Percentiles rank a stretch among this genome's conserved stretches.
These are phyloP conservation scores for Sciaenops ocellatus DNA, from an alignment of 2,797 vertebrate genomes.

Conservation along the genomic window DNA sequence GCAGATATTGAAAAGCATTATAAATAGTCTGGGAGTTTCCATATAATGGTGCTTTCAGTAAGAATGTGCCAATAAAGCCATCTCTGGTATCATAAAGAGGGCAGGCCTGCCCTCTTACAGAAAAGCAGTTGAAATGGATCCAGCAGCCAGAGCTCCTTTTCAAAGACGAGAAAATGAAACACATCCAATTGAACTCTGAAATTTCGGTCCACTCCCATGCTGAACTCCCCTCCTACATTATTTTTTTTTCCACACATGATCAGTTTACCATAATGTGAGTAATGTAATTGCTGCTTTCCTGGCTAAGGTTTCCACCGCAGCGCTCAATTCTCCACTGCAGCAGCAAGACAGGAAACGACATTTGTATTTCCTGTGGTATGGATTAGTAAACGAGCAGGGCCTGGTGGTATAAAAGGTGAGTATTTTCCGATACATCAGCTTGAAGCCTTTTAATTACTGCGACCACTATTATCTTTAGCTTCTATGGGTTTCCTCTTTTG, in stretches of 20 bases:
- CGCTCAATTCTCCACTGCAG: slow-evolving; percentile 32
- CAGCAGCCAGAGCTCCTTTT: slow-evolving; percentile 35
- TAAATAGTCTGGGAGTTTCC: slow-evolving; percentile 14
- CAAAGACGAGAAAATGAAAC: slow-evolving; percentile 51
- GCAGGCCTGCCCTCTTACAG: slow-evolving; percentile 8
- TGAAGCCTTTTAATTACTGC: slow-evolving; percentile 63
- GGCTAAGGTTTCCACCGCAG: slow-evolving; percentile 42
- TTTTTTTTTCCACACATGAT: slow-evolving; percentile 44
- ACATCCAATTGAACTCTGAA: slow-evolving; percentile 37
- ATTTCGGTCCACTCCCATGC: background rate
- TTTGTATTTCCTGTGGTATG: slow-evolving; percentile 68
- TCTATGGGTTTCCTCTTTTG: slow-evolving; percentile 43
- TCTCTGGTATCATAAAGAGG: slow-evolving; percentile 26
- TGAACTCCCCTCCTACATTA: slow-evolving; percentile 31
- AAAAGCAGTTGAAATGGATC: slow-evolving; percentile 46
- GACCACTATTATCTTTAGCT: slow-evolving; percentile 52
- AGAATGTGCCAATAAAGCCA: slow-evolving; percentile 15
- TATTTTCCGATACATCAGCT: slow-evolving; percentile 57
- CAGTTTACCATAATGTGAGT: slow-evolving; percentile 62
- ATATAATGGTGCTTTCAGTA: slow-evolving; percentile 28
- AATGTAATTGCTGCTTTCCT: slow-evolving; percentile 56
- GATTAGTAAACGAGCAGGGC: slow-evolving; percentile 47
- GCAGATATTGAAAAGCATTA: background rate
- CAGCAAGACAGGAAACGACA: slow-evolving; percentile 41
- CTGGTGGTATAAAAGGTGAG: slow-evolving; percentile 25